Base-by-base conservation (phyloP, 2,113 vertebrate genomes). In the Cephalopholis sonnerati region DNA sequence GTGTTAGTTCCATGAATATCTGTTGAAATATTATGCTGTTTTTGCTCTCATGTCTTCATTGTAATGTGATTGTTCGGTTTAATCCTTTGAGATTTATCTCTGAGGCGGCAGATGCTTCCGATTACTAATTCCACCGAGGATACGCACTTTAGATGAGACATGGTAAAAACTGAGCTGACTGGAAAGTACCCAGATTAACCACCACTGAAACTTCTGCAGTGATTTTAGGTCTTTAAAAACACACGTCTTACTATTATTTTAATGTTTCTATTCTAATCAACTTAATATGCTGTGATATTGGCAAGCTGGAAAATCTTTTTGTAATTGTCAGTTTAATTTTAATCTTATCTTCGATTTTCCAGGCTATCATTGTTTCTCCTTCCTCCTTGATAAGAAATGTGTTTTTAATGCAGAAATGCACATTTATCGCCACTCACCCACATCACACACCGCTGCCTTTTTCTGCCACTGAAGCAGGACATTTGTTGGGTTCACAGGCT, bases 1-100 rank as follows among this genome's bases (percentile, higher is more conserved):
- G 55, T 6, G 5, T 0, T 15, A 41, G 41, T 44, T 12, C 41
- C 41, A 44, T 9, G 22, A 48, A 59, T 69, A 27, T 72, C 79
- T 74, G 17, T 15, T 48, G 32, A 12, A 48, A 36, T 55, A 39
- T 55, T 27, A 48, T 69, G 18, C 71, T 41, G 46, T 15, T 25
- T 29, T 22, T 36, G 29, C 46, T 7, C 57, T 75, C 5, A 11
- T 44, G 72, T 51, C 51, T 64, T 77, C 55, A 46, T 64, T 68
- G 29, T 73, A n/a, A n/a, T 62, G 61, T 36, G 53, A 79, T 71
- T 61, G 41, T 66, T 41, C 18, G 20, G 32, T 58, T 70, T 55
- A 78, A 81, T 81, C 81, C 67, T 44, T 39, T n/a, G 54, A 77
- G 74, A 81, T 84, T 86, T 51, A 39, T 64, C 25, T 54, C 24